These are phyloP conservation scores for Drosophila formosana DNA, from an alignment of 2,888 invertebrate genomes.

Conservation along the genomic window DNA sequence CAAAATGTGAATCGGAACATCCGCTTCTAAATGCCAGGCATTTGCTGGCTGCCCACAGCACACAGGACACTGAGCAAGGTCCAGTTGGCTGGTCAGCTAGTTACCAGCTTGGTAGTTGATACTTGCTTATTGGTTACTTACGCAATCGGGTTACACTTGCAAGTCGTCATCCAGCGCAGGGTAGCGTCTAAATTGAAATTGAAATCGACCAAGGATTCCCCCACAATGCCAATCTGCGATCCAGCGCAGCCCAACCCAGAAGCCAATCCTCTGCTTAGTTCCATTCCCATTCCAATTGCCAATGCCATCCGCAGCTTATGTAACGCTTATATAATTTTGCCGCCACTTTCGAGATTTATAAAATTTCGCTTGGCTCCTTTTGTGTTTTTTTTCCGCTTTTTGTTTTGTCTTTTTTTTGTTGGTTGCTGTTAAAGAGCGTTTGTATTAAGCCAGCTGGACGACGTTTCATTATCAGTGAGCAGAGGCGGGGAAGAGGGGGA, in stretches of 20 bases:
- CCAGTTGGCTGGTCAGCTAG: neutral
- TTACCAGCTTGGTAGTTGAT: conserved; percentile 11
- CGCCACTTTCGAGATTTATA: conserved; percentile 78
- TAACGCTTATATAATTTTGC: conserved; percentile 77
- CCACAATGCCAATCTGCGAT: conserved; percentile 3
- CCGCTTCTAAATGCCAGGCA: conserved; percentile 78
- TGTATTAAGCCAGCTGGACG: conserved; percentile 77
- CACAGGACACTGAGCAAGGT: neutral
- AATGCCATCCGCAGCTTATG: conserved; percentile 63
- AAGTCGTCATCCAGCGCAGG: conserved; percentile 35
- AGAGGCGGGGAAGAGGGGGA: conserved; percentile 4
- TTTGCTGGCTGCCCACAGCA: conserved; percentile 29
- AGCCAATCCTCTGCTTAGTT: neutral
- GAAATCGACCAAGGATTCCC: conserved; percentile 61
- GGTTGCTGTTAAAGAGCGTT: conserved; percentile 52
- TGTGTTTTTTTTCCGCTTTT: conserved; percentile 31
- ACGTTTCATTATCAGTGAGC: conserved; percentile 70
- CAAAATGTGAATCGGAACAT: conserved; percentile 82
- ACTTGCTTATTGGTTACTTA: conserved; percentile 36
- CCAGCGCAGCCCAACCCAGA: neutral
- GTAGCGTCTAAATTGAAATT: conserved; percentile 56
- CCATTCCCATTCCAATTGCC: neutral
- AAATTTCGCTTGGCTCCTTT: conserved; percentile 43
- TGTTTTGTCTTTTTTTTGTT: conserved; percentile 29
- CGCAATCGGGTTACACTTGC: conserved; percentile 61